Conservation (phyloP, 2,797 vertebrate genomes). For the Girardinus metallicus region DNA sequence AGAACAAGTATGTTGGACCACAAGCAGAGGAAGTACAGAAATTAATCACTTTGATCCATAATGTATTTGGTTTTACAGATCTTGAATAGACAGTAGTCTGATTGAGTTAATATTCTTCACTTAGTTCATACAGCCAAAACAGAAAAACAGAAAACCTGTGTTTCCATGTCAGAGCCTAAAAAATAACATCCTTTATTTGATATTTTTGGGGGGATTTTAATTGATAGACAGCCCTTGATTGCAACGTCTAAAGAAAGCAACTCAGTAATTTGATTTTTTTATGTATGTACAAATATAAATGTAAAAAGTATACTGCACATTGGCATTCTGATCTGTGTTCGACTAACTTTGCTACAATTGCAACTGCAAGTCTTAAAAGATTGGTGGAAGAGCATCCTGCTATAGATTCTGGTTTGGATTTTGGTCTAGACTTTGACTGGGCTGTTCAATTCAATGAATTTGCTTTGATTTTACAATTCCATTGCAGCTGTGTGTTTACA, state of each 20-base stretch:
- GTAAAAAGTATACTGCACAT: neutral
- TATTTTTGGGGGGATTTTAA: neutral
- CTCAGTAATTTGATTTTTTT: neutral
- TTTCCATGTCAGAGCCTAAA: neutral
- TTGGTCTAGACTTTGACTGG: neutral
- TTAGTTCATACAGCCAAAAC: neutral
- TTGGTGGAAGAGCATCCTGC: neutral
- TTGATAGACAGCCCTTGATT: neutral
- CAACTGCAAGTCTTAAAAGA: neutral
- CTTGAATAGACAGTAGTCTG: neutral
- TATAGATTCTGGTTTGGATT: neutral
- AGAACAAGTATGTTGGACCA: slow-evolving; percentile 26
- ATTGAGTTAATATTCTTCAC: neutral
- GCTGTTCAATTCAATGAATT: neutral
- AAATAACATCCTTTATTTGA: neutral
- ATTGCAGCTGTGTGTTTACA: neutral
- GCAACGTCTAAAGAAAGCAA: neutral
- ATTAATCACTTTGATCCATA: neutral
- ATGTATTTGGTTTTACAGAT: neutral
- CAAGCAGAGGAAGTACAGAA: neutral
- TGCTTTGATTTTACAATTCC: neutral
- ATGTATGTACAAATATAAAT: neutral
- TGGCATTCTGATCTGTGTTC: neutral
- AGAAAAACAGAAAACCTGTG: neutral
- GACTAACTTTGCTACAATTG: neutral